Percentiles rank a stretch among this genome's conserved stretches.
Evolutionary conservation across 2,888 invertebrate genomes (phyloP).

Genomic region (Sinelater perroti): DNA sequence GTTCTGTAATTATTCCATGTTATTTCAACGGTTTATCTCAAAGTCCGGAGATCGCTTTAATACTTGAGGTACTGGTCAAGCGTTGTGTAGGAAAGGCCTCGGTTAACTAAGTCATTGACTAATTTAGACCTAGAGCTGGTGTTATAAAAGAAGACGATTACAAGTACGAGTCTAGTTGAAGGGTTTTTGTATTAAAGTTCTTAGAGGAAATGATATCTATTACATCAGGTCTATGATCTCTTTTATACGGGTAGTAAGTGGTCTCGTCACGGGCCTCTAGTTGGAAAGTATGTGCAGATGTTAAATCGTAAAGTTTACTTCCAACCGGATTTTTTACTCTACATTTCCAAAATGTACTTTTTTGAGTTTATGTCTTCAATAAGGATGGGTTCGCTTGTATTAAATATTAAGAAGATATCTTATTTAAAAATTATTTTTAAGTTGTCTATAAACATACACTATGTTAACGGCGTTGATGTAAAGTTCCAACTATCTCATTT

Average conservation of each 20-base stretch:
- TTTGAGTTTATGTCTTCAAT: slow-evolving; percentile 7
- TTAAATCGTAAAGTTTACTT: slow-evolving; percentile 1
- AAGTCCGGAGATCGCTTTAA: neutral
- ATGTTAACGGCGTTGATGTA: neutral
- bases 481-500: no score
- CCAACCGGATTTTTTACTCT: slow-evolving; percentile 1
- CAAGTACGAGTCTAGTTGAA: slow-evolving; percentile 4
- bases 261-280: neutral
- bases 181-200: neutral
- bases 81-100: neutral
- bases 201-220: neutral
- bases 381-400: neutral
- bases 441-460: slow-evolving; percentile 5
- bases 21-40: no score
- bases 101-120: neutral
- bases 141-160: neutral
- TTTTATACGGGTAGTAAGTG: slow-evolving; percentile 5
- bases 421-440: neutral
- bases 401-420: neutral
- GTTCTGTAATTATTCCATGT: no score
- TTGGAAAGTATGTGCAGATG: slow-evolving; percentile 1
- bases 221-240: neutral
- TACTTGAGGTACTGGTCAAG: slow-evolving; percentile 3
- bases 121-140: neutral
- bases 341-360: slow-evolving; percentile 6